Evolutionary conservation across 2,113 vertebrate species (phyloP), one percentile per base, ranked within the genome.

Genomic region (Oryzias celebensis): DNA sequence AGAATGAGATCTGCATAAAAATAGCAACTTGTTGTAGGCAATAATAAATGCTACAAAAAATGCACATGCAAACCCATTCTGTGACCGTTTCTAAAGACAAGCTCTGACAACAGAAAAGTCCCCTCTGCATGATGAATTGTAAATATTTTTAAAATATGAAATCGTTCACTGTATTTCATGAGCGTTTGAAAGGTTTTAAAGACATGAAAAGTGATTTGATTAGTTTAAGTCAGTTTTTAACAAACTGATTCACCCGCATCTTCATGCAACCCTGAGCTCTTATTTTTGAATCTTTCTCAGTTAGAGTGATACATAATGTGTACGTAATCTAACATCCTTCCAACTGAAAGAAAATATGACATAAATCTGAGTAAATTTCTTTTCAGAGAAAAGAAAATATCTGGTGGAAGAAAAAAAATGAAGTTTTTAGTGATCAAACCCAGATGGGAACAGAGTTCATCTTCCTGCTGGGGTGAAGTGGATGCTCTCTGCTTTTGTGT

Each of bases 371-470:
- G 0, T 14, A 57, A 16, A 70, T 81, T 85, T 73, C n/a, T 24
- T 45, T 63, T 75, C 23, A 45, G 43, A 45, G 55, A 48, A 48
- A 60, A 44, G 31, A 59, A 60, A 75, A 70, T 52, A 44, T 54
- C n/a, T 47, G n/a, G 7, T 20, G 42, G 36, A 42, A 66, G 75
- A 60, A 77, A 75, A 58, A 63, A 69, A 66, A 58, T 65, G 55
- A 66, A n/a, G 68, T 77, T 81, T 36, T 68, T 50, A 5, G 15
- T 24, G 46, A 89, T 87, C 62, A 78, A 77, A 84, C 58, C 77
- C 86, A 87, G 84, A 85, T 84, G 84, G 54, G 56, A 58, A 18
- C 41, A 52, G 85, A 78, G 47, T 20, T 8, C 60, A 66, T 80
- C 65, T 82, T 58, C 77, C 68, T 71, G 71, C 7, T 54, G 7